phyloP scores from a whole-genome alignment of 35 echinoderm and acorn worm species.

The Lytechinus pictus region DNA sequence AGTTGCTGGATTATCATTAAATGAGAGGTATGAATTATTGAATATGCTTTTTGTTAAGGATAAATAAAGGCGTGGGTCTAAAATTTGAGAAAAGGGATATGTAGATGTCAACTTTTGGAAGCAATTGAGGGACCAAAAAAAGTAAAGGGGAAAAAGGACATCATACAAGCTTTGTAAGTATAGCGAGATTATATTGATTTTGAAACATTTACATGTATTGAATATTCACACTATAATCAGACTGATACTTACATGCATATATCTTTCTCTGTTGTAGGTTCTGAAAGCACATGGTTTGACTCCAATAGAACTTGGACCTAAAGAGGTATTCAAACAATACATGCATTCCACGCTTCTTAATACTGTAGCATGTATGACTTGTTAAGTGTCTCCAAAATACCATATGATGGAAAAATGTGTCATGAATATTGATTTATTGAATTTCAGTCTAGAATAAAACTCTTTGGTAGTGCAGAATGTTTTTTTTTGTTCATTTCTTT shows the following conservation, averaged over 20 bases:
- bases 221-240: not conserved
- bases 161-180: not conserved
- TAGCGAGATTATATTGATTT: not conserved
- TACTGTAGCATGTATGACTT: not conserved
- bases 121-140: not conserved
- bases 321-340: slow-evolving; percentile 67
- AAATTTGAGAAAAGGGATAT: not conserved
- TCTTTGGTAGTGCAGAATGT: too few species aligned
- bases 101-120: not conserved
- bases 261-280: slow-evolving; percentile 56
- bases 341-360: not conserved
- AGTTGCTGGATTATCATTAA: not conserved
- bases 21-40: too few species aligned
- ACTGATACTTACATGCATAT: not conserved
- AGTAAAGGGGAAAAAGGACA: not conserved
- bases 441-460: not conserved
- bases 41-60: too few species aligned
- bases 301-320: slow-evolving; percentile 78
- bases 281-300: slow-evolving; percentile 85
- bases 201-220: too few species aligned
- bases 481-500: too few species aligned
- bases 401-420: not conserved
- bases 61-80: too few species aligned
- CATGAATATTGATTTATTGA: not conserved
- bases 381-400: not conserved